Conservation (phyloP, 2,113 vertebrate genomes). For the Apodemus sylvaticus region DNA sequence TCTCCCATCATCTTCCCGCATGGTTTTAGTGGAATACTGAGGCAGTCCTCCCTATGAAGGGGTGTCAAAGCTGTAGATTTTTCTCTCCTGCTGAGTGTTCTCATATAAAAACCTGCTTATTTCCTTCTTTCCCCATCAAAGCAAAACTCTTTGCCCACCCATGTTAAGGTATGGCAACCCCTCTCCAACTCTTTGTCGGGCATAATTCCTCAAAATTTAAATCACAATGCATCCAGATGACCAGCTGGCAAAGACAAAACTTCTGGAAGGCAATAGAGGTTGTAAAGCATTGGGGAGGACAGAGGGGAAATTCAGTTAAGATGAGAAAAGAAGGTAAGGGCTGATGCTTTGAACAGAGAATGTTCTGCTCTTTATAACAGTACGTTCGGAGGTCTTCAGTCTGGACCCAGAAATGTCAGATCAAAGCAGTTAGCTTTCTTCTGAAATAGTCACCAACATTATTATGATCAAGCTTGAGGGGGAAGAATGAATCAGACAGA, state of each 20-base stretch:
- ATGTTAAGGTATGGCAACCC: too few species aligned
- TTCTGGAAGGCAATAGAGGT: not conserved
- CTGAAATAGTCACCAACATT: not conserved
- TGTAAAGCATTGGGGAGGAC: not conserved
- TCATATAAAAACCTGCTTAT: not conserved
- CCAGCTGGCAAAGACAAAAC: not conserved
- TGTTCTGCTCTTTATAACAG: not conserved
- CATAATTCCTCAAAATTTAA: constrained; percentile 31
- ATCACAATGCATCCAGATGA: not conserved
- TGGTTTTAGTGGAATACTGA: not conserved
- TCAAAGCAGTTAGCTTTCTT: not conserved
- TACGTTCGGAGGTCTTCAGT: not conserved
- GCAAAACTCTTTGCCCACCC: not conserved
- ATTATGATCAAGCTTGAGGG: not conserved
- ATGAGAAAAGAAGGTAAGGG: not conserved
- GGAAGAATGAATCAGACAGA: not conserved
- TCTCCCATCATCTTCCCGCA: not conserved
- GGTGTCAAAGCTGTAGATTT: not conserved
- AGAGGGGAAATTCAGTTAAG: not conserved
- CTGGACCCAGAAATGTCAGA: not conserved
- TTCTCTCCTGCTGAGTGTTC: not conserved
- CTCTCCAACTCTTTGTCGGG: not conserved
- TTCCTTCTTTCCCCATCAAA: not conserved
- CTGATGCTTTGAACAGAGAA: not conserved
- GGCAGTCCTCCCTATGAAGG: not conserved